These are phyloP conservation scores for Crocidura indochinensis DNA, from an alignment of 2,797 vertebrate species.

Conservation along the genomic window DNA sequence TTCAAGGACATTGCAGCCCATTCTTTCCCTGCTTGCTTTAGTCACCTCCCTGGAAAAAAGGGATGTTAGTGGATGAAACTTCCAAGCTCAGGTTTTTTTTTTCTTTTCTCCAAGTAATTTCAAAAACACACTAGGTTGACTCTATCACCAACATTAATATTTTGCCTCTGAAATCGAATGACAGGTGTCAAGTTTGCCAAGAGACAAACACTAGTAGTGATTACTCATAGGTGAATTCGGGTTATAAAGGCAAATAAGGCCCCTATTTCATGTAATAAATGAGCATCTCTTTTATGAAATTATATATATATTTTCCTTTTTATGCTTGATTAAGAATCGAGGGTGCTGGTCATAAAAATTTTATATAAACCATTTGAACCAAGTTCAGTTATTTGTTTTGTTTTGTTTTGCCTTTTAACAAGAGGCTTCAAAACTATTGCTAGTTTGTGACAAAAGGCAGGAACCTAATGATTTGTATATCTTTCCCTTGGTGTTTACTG, in stretches of 20 bases:
- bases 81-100: slow-evolving; percentile 38
- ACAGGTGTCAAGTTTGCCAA: slow-evolving; percentile 63
- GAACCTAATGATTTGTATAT: slow-evolving; percentile 40
- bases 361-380: slow-evolving; percentile 34
- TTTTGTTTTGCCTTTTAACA: neutral
- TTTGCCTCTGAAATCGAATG: slow-evolving; percentile 72
- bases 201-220: slow-evolving; percentile 60
- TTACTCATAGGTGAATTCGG: slow-evolving; percentile 57
- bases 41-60: slow-evolving; percentile 44
- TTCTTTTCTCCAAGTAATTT: slow-evolving; percentile 41
- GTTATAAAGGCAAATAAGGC: slow-evolving; percentile 19
- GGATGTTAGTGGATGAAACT: slow-evolving; percentile 26
- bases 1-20: neutral
- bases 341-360: neutral
- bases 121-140: slow-evolving; percentile 43
- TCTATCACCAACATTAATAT: slow-evolving; percentile 69
- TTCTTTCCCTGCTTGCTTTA: neutral
- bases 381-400: slow-evolving; percentile 38
- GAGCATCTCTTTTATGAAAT: slow-evolving; percentile 42
- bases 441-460: neutral
- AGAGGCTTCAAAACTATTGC: slow-evolving; percentile 24
- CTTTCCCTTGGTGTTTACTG: slow-evolving; percentile 19
- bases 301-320: slow-evolving; percentile 12
- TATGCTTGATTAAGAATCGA: slow-evolving; percentile 38
- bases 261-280: slow-evolving; percentile 41